phyloP scores from a whole-genome alignment of 1,140 invertebrate species.

The Delia radicum region DNA sequence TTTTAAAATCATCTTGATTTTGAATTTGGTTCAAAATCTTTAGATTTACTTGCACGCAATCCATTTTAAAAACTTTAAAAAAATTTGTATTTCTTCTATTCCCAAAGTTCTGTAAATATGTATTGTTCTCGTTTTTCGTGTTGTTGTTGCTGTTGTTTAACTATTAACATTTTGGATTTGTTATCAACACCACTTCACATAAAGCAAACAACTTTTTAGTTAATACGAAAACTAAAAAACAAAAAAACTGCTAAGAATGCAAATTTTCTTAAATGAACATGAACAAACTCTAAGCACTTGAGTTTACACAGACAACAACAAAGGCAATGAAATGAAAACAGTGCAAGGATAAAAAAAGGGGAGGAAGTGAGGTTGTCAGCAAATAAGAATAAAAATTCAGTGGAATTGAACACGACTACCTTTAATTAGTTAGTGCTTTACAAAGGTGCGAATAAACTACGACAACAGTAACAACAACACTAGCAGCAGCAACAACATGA shows the following conservation, averaged over 20 bases:
- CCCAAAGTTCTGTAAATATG: too few species aligned
- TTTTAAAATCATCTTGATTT: too few species aligned
- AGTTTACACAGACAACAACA: neutral
- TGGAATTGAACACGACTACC: conserved; percentile 17
- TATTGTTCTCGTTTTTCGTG: too few species aligned
- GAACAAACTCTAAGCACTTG: neutral
- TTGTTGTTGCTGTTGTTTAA: too few species aligned
- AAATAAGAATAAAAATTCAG: neutral
- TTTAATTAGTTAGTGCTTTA: conserved; percentile 11
- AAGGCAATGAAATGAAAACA: neutral
- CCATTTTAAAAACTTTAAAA: too few species aligned
- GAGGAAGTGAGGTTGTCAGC: neutral
- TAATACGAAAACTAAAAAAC: neutral
- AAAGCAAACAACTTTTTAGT: neutral
- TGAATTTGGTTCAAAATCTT: too few species aligned
- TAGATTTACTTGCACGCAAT: too few species aligned
- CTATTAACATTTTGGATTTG: neutral
- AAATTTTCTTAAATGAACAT: neutral
- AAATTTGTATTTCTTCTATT: too few species aligned
- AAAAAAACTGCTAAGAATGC: neutral
- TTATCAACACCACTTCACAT: neutral
- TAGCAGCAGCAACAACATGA: neutral
- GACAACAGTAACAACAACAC: neutral
- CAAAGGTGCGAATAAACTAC: conserved; percentile 15
- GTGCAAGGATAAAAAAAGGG: neutral